Conservation (phyloP, 2,888 invertebrate genomes). For the Brachyptera putata region DNA sequence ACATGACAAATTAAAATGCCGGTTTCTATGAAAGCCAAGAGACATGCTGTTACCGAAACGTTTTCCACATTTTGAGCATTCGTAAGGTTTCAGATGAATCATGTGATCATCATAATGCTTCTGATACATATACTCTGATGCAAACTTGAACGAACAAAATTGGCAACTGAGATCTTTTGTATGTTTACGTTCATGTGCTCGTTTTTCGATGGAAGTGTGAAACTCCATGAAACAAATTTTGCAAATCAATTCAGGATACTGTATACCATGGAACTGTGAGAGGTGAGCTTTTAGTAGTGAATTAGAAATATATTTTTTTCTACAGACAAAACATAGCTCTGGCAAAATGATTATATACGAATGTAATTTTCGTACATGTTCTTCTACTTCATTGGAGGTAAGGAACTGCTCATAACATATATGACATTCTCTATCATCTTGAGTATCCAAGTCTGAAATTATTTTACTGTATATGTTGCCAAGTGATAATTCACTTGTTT, state of each 20-base stretch:
- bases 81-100: constrained; percentile 21
- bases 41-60: constrained; percentile 21
- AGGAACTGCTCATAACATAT: constrained; percentile 22
- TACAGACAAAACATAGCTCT: constrained; percentile 32
- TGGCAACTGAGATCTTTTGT: constrained; percentile 27
- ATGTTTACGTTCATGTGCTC: constrained; percentile 32
- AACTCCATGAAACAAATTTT: constrained; percentile 33
- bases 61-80: constrained; percentile 27
- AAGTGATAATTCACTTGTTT: constrained; percentile 15
- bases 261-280: constrained; percentile 28
- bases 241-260: constrained; percentile 31
- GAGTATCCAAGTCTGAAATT: constrained; percentile 8
- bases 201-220: constrained; percentile 26
- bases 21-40: constrained; percentile 4
- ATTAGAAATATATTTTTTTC: constrained; percentile 25
- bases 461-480: constrained; percentile 18
- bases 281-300: constrained; percentile 25
- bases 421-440: constrained; percentile 21
- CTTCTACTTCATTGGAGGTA: constrained; percentile 20
- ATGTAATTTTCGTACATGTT: constrained; percentile 22
- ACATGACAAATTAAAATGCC: constrained; percentile 19
- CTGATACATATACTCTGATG: constrained; percentile 26
- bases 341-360: background rate
- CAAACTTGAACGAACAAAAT: constrained; percentile 25
- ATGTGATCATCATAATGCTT: constrained; percentile 26